Percentiles rank a stretch among this genome's conserved stretches.
Conservation (phyloP, 2,888 invertebrate genomes). For the Strigamia crassipes region DNA sequence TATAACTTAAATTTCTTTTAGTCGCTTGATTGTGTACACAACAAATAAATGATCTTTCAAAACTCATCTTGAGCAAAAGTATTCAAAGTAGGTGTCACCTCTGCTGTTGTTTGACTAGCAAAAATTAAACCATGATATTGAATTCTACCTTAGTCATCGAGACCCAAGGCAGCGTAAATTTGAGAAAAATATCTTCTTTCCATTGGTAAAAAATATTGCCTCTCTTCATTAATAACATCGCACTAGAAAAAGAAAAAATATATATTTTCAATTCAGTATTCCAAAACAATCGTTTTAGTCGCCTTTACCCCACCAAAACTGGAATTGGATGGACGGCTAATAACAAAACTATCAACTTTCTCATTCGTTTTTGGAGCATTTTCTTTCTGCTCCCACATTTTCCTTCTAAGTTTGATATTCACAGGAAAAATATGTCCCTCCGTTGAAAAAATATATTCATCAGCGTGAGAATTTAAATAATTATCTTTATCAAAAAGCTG, state of each 20-base stretch:
- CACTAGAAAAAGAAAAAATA: slow-evolving; percentile 50
- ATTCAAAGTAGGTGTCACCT: background rate
- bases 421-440: slow-evolving; percentile 67
- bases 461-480: slow-evolving; percentile 64
- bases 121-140: background rate
- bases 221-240: slow-evolving; percentile 52
- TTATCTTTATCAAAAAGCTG: slow-evolving; percentile 69
- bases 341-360: slow-evolving; percentile 1
- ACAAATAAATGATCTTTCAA: background rate
- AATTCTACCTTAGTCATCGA: slow-evolving; percentile 50
- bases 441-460: slow-evolving; percentile 66
- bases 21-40: background rate
- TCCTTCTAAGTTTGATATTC: slow-evolving; percentile 52
- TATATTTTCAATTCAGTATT: background rate
- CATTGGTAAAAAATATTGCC: slow-evolving; percentile 53
- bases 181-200: slow-evolving; percentile 53
- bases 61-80: background rate
- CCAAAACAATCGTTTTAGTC: background rate
- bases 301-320: slow-evolving; percentile 50
- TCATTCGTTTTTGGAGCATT: background rate
- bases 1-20: background rate
- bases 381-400: slow-evolving; percentile 48
- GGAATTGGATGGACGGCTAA: slow-evolving; percentile 43
- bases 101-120: background rate
- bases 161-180: slow-evolving; percentile 53